Percentiles rank a stretch among this genome's conserved stretches.
phyloP scores from a whole-genome alignment of 2,113 vertebrate genomes.

The Budorcas taxicolor region DNA sequence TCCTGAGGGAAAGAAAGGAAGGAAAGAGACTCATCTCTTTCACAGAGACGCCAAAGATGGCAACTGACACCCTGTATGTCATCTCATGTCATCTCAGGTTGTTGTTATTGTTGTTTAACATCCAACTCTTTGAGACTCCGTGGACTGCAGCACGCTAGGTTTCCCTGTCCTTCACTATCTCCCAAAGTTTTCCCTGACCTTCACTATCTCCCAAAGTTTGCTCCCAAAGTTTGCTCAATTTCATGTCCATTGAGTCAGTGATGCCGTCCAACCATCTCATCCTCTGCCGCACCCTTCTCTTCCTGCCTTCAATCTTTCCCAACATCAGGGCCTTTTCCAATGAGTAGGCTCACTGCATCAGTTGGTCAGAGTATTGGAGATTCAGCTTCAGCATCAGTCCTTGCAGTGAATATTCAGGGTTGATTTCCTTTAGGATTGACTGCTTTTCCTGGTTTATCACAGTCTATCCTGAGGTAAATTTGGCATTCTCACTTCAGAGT shows the following conservation, averaged over 20 bases:
- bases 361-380: background rate
- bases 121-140: background rate
- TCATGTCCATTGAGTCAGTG: background rate
- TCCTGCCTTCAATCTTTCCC: background rate
- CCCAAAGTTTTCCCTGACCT: background rate
- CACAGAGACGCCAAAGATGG: accelerated
- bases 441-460: background rate
- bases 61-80: accelerated
- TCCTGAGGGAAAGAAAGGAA: background rate
- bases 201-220: background rate
- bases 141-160: background rate
- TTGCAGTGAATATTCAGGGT: background rate
- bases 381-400: background rate
- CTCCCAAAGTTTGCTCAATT: background rate
- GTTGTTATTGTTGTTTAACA: background rate
- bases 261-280: background rate
- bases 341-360: background rate
- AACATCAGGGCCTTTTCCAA: background rate
- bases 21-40: background rate
- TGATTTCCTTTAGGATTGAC: background rate
- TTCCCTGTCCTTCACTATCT: background rate
- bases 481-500: background rate
- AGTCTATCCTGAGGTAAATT: background rate
- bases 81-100: background rate
- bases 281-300: background rate